Percentiles rank a stretch among this genome's conserved stretches.
These are phyloP conservation scores for Trididemnum nubilum DNA, from an alignment of 23 tunicate genomes.

Conservation along the genomic window DNA sequence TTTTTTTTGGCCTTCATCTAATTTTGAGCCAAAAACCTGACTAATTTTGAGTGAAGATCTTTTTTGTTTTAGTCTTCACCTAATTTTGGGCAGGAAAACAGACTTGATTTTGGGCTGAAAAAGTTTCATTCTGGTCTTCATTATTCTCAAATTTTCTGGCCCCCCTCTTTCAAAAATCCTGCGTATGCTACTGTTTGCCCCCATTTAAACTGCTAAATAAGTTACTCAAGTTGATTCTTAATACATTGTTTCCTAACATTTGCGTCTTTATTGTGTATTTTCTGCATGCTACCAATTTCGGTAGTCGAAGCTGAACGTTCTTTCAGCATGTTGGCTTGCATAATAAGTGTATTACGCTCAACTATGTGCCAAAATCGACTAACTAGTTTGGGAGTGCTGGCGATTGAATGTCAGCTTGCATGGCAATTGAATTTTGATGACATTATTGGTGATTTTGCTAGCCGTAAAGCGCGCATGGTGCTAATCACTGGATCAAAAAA, in stretches of 20 bases:
- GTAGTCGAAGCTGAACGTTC: not conserved
- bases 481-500: not conserved
- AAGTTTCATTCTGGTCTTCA: too few species aligned
- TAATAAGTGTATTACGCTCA: conserved; percentile 3
- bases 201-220: not conserved
- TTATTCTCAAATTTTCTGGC: too few species aligned
- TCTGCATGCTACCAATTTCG: conserved; percentile 1
- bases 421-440: not conserved
- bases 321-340: not conserved
- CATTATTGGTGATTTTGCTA: conserved; percentile 13
- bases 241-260: conserved; percentile 2
- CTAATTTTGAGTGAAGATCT: too few species aligned
- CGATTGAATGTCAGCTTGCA: not conserved
- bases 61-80: too few species aligned
- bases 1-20: too few species aligned
- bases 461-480: not conserved
- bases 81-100: too few species aligned
- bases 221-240: not conserved
- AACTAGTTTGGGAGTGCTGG: conserved; percentile 13
- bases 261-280: conserved; percentile 1
- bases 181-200: too few species aligned
- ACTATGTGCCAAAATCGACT: conserved; percentile 11
- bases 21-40: too few species aligned
- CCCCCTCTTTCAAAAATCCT: too few species aligned
- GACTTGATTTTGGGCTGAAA: too few species aligned